Conservation (phyloP, 1,140 invertebrate species). For the Sinella curviseta region DNA sequence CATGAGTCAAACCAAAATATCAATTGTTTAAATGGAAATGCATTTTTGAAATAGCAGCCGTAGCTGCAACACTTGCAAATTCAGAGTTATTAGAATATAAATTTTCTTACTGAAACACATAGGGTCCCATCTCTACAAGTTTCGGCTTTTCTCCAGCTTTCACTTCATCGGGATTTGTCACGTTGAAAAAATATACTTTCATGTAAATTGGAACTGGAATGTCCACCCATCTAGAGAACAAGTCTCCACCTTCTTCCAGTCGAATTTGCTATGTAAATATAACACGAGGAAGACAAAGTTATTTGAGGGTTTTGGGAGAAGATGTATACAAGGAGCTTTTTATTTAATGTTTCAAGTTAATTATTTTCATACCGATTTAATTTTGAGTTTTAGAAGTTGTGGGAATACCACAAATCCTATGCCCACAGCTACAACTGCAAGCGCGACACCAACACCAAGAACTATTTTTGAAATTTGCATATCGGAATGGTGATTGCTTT, state of each 20-base stretch:
- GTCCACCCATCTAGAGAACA: conserved; percentile 42
- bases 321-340: not conserved
- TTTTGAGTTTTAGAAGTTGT: conserved; percentile 19
- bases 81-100: not conserved
- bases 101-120: conserved; percentile 57
- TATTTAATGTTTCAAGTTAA: not conserved
- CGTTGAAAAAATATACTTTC: conserved; percentile 59
- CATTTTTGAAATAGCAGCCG: too few species aligned
- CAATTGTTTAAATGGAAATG: too few species aligned
- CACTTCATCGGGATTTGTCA: conserved; percentile 57
- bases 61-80: too few species aligned
- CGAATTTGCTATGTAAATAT: conserved; percentile 17
- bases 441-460: not conserved
- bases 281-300: not conserved
- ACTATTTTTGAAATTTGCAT: conserved; percentile 19
- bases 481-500: too few species aligned
- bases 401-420: conserved; percentile 20
- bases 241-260: conserved; percentile 26
- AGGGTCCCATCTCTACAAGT: conserved; percentile 58
- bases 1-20: too few species aligned
- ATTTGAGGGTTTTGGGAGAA: too few species aligned
- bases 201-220: conserved; percentile 58
- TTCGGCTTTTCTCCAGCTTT: conserved; percentile 55
- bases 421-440: conserved; percentile 7
- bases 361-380: conserved; percentile 32